phyloP scores from a whole-genome alignment of 2,113 vertebrate genomes.

The Mesitornis unicolor region DNA sequence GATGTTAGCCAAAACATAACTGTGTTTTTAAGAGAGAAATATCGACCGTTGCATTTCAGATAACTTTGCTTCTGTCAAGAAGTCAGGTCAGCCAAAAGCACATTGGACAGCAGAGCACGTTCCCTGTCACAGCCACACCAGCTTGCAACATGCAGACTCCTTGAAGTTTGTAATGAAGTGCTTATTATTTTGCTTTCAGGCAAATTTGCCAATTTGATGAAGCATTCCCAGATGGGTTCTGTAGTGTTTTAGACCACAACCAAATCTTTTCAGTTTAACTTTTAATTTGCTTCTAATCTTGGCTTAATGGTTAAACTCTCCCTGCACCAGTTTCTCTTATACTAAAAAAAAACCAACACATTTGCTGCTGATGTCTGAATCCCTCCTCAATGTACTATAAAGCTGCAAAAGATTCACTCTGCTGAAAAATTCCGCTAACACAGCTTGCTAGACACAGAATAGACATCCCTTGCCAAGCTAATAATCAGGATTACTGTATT shows the following conservation, averaged over 20 bases:
- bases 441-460: neutral
- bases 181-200: neutral
- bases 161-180: neutral
- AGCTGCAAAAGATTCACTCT: neutral
- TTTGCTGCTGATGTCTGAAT: neutral
- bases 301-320: neutral
- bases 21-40: neutral
- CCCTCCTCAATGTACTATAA: neutral
- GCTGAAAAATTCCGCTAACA: neutral
- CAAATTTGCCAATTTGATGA: neutral
- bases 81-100: neutral
- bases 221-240: neutral
- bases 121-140: neutral
- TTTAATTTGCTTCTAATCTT: neutral
- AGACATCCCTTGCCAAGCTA: neutral
- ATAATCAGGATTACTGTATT: neutral
- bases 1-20: neutral
- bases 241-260: neutral
- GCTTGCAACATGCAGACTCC: neutral
- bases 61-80: neutral
- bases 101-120: fast-evolving
- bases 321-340: neutral
- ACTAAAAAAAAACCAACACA: neutral
- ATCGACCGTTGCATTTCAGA: neutral
- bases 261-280: neutral